Conservation (phyloP, 1,140 invertebrate species). For the Caerostris darwini region DNA sequence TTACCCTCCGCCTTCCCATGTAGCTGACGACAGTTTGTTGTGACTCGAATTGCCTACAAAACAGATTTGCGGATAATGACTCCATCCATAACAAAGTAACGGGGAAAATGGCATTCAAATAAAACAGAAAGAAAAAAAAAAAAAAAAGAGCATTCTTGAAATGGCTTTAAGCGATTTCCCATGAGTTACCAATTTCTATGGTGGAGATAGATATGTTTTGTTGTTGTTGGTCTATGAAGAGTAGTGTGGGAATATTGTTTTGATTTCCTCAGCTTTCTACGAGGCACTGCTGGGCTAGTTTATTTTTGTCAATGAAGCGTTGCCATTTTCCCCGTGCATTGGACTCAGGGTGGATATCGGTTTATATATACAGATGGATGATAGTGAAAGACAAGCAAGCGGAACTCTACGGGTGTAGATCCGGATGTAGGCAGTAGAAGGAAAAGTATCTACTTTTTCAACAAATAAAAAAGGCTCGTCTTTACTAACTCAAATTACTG, state of each 20-base stretch:
- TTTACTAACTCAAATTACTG: too few species aligned
- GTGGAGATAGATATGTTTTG: slow-evolving; percentile 11
- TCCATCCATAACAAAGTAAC: slow-evolving; percentile 69
- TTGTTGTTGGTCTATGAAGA: not conserved
- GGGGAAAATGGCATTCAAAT: slow-evolving; percentile 60
- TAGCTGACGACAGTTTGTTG: slow-evolving; percentile 45
- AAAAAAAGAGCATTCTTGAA: slow-evolving; percentile 35
- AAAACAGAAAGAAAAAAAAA: slow-evolving; percentile 17
- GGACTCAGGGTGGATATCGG: not conserved
- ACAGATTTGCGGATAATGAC: slow-evolving; percentile 62
- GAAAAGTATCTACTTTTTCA: not conserved
- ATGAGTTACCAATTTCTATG: slow-evolving; percentile 50
- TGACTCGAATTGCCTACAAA: slow-evolving; percentile 66
- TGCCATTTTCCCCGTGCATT: slow-evolving; percentile 10
- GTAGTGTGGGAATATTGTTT: slow-evolving; percentile 56
- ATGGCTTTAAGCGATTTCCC: slow-evolving; percentile 66
- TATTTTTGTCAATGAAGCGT: slow-evolving; percentile 67
- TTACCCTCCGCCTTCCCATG: slow-evolving; percentile 34
- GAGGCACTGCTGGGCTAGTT: slow-evolving; percentile 41
- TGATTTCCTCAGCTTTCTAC: slow-evolving; percentile 13
- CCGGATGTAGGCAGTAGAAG: not conserved
- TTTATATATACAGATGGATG: slow-evolving; percentile 6
- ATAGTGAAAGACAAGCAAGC: not conserved
- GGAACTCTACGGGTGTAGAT: not conserved
- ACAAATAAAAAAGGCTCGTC: too few species aligned